These are phyloP conservation scores for Sminthopsis crassicaudata DNA, from an alignment of 2,113 vertebrate species.

Conservation along the genomic window DNA sequence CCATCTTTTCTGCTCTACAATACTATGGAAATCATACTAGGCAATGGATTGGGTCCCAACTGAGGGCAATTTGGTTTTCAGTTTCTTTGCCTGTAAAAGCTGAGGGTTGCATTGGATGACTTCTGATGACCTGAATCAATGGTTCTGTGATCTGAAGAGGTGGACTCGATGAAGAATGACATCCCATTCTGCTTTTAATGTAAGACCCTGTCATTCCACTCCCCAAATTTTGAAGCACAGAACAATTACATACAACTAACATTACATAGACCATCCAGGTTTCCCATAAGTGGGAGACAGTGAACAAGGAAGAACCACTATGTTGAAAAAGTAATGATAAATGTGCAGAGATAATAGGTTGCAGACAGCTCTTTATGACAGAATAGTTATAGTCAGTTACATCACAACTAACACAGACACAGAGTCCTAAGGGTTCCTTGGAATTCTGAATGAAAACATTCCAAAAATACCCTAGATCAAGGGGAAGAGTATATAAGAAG, in stretches of 20 bases:
- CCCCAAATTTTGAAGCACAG: background rate
- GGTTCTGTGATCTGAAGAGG: background rate
- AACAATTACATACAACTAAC: background rate
- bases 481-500: background rate
- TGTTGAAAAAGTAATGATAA: background rate
- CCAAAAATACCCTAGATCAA: background rate
- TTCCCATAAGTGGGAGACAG: background rate
- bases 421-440: background rate
- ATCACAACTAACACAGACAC: background rate
- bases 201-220: background rate
- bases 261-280: background rate
- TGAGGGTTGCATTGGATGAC: background rate
- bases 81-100: background rate
- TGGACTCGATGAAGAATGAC: background rate
- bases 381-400: background rate
- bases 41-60: background rate
- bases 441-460: background rate
- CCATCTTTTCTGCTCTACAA: background rate
- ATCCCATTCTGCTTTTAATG: background rate
- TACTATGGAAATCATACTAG: background rate
- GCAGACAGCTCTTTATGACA: background rate
- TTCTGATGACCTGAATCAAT: background rate
- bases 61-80: background rate
- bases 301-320: background rate
- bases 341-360: background rate